These are phyloP conservation scores for Schrankia costaestrigalis DNA, from an alignment of 2,888 invertebrate genomes.

Conservation along the genomic window DNA sequence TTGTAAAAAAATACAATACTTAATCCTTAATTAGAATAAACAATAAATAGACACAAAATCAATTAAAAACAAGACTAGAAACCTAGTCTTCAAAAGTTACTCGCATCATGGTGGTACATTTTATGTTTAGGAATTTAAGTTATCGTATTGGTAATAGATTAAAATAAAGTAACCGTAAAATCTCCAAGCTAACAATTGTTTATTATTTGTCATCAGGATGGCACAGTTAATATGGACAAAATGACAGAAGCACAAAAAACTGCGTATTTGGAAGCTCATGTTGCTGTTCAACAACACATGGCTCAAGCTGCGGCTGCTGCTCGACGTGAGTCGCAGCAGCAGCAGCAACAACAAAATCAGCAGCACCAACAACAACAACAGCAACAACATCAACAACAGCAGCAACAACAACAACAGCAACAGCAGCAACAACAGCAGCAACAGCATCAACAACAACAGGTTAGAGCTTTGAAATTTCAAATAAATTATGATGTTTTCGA, in stretches of 20 bases:
- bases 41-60: no score
- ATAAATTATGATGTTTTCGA: neutral
- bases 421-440: conserved; percentile 59
- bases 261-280: conserved; percentile 87
- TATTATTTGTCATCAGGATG: conserved; percentile 65
- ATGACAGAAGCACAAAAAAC: conserved; percentile 88
- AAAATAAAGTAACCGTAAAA: neutral
- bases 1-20: no score
- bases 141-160: no score
- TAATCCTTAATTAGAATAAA: no score
- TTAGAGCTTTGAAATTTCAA: neutral
- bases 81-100: no score
- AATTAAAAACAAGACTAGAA: neutral
- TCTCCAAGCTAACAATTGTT: neutral
- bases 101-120: no score
- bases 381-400: conserved; percentile 67
- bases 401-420: conserved; percentile 59
- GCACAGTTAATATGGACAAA: conserved; percentile 87
- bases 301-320: conserved; percentile 84
- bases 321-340: conserved; percentile 71
- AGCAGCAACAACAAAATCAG: conserved; percentile 56
- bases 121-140: no score
- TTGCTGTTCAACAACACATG: conserved; percentile 89
- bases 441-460: conserved; percentile 53
- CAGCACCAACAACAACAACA: conserved; percentile 64